Base-by-base conservation (phyloP, 2,113 vertebrate genomes). In the Noctilio leporinus region DNA sequence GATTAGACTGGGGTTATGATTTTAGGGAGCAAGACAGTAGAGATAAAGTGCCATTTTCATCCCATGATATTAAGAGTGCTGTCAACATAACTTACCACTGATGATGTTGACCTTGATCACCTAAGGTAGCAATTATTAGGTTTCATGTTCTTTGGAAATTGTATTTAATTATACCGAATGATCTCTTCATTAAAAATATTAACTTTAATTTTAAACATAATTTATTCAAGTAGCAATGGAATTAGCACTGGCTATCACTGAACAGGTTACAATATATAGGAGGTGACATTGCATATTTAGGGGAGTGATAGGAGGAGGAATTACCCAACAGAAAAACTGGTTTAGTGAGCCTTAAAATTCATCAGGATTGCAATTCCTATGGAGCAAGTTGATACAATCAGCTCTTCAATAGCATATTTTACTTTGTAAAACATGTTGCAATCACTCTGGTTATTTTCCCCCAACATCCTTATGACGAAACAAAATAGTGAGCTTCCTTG, bases 291-390 rank as follows among this genome's bases (percentile, higher is more conserved):
- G 51, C 51, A 65, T 35, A 67, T 86, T 55, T 88, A 49, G 28
- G 62, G 86, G 40, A 57, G 65, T 82, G 33, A 70, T 3, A 75
- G 22, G 6, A 84, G n/a, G 82, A 83, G 40, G 51, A 91, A 83
- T 86, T 92, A n/a, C 53, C 80, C 57, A 86, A 82, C 35, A 93
- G 53, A 76, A 95, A 95, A 91, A 70, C 94, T 80, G 45, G 57
- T 89, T 95, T 83, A 28, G 19, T 94, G 47, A 84, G 70, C 89
- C 86, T 96, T 80, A 49, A 91, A 77, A 75, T 95, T 93, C 64
- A 93, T 89, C 47, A 43, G 45, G 10, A 75, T 7, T 67, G 55
- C 30, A 33, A 35, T 86, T 91, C 43, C 38, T 86, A 7, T 69
- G 73, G n/a, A 89, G 45, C 7, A 47, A 51, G 33, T 69, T 0